Evolutionary conservation across 2,113 vertebrate genomes (phyloP), one percentile per base, ranked within the genome.

Genomic region (Epinephelus moara): DNA sequence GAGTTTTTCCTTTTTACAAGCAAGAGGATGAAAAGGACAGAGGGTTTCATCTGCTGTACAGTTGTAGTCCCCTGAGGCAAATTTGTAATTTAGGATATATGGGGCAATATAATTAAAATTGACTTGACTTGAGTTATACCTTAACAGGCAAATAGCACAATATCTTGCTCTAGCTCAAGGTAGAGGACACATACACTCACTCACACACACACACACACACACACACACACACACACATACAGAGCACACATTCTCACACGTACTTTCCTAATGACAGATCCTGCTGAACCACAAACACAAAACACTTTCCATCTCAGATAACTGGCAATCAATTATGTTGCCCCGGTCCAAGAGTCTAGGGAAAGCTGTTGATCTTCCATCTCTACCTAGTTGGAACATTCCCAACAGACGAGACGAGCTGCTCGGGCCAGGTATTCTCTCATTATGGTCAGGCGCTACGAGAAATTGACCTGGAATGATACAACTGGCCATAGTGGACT

Each of bases 321-420:
- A 91, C 81, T 79, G 80, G 70, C 81, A 88, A 91, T 91, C 88
- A 86, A 88, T 91, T 91, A 90, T 49, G 71, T 79, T 63, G 30
- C 75, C 56, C 64, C 19, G 1, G 70, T 81, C 72, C 42, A 62
- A 23, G 66, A 68, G 66, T 47, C 55, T 37, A 72, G 82, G 42
- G 82, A 70, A 79, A 75, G 80, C 62, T 62, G 85, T 75, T 85
- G 79, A 79, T 89, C 84, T 70, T 86, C 80, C 72, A 80, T 85
- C 82, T 85, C 75, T 76, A 80, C 78, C 87, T 90, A 50, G 68
- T 81, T 89, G 85, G 85, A 88, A 60, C 42, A 4, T 71, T 89
- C 84, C 80, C 91, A 79, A 70, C 45, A 75, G 82, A 90, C 30
- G 69, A 84, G 78, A 82, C 70, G 23, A 66, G 79, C 72, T 66